Conservation (phyloP, 2,797 vertebrate genomes). For the Miichthys miiuy region DNA sequence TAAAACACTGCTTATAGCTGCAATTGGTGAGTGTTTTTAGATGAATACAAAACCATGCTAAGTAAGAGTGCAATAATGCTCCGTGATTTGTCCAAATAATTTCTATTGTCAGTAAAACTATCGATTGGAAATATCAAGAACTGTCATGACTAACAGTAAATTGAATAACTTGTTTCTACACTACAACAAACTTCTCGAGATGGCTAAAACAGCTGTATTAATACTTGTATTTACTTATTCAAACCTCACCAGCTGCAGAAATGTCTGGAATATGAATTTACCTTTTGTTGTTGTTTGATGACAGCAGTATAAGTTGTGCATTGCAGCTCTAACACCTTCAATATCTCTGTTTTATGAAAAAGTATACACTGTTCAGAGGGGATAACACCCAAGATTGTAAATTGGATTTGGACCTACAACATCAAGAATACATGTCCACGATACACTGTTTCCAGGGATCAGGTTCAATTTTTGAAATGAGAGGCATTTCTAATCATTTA, state of each 20-base stretch:
- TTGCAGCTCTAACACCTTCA: conserved; percentile 15
- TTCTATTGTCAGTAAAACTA: conserved; percentile 7
- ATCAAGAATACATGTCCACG: not conserved
- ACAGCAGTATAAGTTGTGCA: not conserved
- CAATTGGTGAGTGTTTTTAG: conserved; percentile 5
- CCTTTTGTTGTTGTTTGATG: conserved; percentile 1
- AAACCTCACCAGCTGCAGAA: not conserved
- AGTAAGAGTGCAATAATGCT: not conserved
- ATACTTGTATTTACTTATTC: not conserved
- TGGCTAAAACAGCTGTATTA: conserved; percentile 18
- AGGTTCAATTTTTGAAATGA: conserved; percentile 26
- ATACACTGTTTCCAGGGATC: conserved; percentile 13
- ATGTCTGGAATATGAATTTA: not conserved
- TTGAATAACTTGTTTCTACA: not conserved
- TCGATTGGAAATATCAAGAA: conserved; percentile 7
- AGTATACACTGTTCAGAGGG: not conserved
- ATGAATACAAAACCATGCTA: not conserved
- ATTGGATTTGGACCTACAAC: conserved; percentile 9
- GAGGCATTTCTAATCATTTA: conserved; percentile 30
- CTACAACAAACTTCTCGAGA: conserved; percentile 1
- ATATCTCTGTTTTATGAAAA: conserved; percentile 28
- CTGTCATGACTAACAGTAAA: not conserved
- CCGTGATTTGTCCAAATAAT: not conserved
- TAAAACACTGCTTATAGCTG: not conserved
- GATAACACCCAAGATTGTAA: not conserved